Conservation (phyloP, 2,113 vertebrate genomes). For the Mirza zaza region DNA sequence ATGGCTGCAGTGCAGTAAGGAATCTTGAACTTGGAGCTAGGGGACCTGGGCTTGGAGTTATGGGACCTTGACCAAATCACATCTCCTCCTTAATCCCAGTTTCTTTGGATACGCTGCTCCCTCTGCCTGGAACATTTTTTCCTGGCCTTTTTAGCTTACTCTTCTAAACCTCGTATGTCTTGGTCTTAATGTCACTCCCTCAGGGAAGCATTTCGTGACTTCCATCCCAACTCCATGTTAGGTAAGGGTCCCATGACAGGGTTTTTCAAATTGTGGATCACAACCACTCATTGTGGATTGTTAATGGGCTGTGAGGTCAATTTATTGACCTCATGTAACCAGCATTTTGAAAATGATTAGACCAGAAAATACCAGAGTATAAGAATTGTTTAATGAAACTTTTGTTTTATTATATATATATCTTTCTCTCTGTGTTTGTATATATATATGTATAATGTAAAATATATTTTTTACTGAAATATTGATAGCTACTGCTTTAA, state of each 20-base stretch:
- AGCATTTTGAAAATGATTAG: slow-evolving; percentile 18
- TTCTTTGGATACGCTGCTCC: not conserved
- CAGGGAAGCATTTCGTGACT: not conserved
- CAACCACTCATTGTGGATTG: not conserved
- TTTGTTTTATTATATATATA: not conserved
- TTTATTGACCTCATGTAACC: not conserved
- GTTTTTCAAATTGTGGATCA: not conserved
- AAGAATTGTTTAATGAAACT: slow-evolving; percentile 23
- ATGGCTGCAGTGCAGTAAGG: not conserved
- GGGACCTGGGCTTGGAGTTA: not conserved
- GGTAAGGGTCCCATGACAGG: not conserved
- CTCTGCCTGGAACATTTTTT: not conserved
- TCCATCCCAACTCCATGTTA: not conserved
- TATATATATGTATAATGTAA: not conserved
- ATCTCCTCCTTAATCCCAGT: not conserved
- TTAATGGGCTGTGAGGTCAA: not conserved
- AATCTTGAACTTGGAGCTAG: not conserved
- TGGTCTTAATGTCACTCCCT: not conserved
- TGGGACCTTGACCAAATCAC: not conserved
- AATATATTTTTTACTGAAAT: slow-evolving; percentile 27
- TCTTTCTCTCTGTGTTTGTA: not conserved
- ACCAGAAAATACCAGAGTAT: slow-evolving; percentile 22
- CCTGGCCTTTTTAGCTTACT: not conserved
- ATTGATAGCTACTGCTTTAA: slow-evolving; percentile 39
- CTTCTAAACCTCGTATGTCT: not conserved